These are phyloP conservation scores for Morone chrysops DNA, from an alignment of 2,113 vertebrate species.

Conservation along the genomic window DNA sequence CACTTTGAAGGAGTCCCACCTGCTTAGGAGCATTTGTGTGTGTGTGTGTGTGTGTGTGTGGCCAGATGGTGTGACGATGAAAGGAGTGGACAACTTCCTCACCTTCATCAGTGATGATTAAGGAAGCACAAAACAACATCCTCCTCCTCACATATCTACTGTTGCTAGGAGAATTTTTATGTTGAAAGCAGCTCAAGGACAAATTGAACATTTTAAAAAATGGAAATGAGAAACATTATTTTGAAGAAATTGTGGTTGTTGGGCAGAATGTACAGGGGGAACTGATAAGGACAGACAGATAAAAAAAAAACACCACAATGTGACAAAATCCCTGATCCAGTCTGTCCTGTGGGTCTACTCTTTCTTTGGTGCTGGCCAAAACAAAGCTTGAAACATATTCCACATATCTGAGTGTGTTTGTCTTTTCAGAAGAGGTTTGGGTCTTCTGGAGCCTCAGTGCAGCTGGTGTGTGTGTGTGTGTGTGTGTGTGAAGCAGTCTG, in stretches of 20 bases:
- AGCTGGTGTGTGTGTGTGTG: constrained; percentile 28
- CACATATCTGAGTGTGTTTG: constrained; percentile 6
- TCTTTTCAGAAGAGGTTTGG: constrained; percentile 5
- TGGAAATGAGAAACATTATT: not conserved
- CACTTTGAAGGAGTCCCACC: constrained; percentile 39
- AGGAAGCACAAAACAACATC: not conserved
- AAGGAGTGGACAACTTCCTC: not conserved
- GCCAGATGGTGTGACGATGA: constrained; percentile 15
- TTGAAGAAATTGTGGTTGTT: not conserved
- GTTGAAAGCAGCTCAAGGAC: constrained; percentile 16
- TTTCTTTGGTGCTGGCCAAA: not conserved
- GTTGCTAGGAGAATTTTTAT: constrained; percentile 6
- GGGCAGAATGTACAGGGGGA: not conserved
- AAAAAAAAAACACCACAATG: not conserved
- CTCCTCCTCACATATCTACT: not conserved
- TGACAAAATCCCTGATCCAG: not conserved
- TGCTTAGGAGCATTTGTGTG: constrained; percentile 9
- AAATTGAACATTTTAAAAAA: not conserved
- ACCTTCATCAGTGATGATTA: constrained; percentile 22
- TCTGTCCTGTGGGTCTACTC: not conserved
- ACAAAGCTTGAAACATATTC: constrained; percentile 2
- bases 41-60: not conserved
- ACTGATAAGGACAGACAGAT: not conserved
- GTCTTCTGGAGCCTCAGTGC: constrained; percentile 4
- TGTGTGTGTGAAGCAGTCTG: constrained; percentile 13